These are phyloP conservation scores for Zapornia atra DNA, from an alignment of 2,113 vertebrate species.

Conservation along the genomic window DNA sequence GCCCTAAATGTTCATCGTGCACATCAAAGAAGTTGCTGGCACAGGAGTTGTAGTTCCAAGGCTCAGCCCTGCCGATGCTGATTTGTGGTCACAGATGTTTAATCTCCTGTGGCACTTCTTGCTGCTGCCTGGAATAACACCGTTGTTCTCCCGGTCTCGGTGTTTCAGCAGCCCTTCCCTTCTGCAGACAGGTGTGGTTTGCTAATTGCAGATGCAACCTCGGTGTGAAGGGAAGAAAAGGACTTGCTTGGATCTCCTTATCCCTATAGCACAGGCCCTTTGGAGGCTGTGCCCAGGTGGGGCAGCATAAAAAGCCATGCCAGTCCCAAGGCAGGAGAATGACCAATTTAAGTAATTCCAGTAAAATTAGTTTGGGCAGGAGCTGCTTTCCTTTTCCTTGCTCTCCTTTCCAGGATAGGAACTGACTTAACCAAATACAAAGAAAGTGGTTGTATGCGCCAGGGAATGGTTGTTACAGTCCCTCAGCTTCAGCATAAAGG, in stretches of 20 bases:
- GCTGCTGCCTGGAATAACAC: slow-evolving; percentile 38
- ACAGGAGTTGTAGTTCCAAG: slow-evolving; percentile 33
- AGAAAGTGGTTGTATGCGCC: background rate
- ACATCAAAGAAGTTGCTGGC: slow-evolving; percentile 52
- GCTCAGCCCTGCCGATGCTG: slow-evolving; percentile 33
- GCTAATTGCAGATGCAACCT: background rate
- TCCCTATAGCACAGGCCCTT: background rate
- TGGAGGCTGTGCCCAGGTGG: background rate
- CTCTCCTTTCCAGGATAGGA: background rate
- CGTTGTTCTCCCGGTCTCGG: background rate
- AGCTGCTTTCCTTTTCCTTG: background rate
- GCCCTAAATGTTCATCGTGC: slow-evolving; percentile 5
- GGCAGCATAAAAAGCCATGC: background rate
- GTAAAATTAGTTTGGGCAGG: background rate
- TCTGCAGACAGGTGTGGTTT: background rate
- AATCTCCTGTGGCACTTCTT: slow-evolving; percentile 36
- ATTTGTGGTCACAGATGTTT: slow-evolving; percentile 27
- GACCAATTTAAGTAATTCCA: background rate
- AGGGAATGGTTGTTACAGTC: background rate
- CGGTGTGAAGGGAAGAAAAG: background rate
- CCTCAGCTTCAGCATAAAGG: background rate
- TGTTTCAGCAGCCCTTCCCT: background rate
- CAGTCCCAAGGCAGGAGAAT: background rate
- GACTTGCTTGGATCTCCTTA: background rate
- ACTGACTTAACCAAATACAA: background rate